Conservation (phyloP, 2,888 invertebrate species). For the Coecobrya sp. region DNA sequence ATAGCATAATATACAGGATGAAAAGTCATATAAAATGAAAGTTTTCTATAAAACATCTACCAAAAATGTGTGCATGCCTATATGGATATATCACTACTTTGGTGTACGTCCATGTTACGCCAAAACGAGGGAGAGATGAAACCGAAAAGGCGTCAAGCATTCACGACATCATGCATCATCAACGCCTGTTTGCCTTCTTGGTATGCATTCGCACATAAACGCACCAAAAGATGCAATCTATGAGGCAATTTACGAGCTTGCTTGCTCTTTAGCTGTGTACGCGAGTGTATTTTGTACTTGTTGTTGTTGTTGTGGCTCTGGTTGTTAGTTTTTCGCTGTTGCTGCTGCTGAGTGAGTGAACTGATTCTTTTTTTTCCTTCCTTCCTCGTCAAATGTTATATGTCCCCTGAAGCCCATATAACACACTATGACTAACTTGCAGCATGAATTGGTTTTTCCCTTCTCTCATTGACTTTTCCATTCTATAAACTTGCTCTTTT, state of each 20-base stretch:
- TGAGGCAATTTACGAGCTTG: slow-evolving; percentile 81
- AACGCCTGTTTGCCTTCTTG: slow-evolving; percentile 86
- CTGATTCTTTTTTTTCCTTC: slow-evolving; percentile 46
- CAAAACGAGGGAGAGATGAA: slow-evolving; percentile 79
- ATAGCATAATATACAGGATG: not conserved
- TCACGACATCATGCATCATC: slow-evolving; percentile 85
- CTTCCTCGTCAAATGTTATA: slow-evolving; percentile 47
- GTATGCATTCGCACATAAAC: slow-evolving; percentile 84
- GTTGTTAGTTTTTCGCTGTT: not conserved
- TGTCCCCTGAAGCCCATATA: slow-evolving; percentile 58
- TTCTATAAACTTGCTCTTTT: slow-evolving; percentile 22
- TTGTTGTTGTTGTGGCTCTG: slow-evolving; percentile 5
- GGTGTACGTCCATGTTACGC: slow-evolving; percentile 40
- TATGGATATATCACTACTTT: slow-evolving; percentile 12
- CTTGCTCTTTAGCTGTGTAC: slow-evolving; percentile 22
- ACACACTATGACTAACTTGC: slow-evolving; percentile 68
- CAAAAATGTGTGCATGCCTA: not conserved
- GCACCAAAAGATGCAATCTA: slow-evolving; percentile 77
- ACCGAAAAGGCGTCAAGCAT: slow-evolving; percentile 82
- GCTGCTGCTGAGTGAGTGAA: slow-evolving; percentile 16
- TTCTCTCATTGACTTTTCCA: slow-evolving; percentile 31
- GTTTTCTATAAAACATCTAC: not conserved
- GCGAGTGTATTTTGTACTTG: not conserved
- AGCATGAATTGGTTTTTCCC: slow-evolving; percentile 55
- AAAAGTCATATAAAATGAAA: not conserved